phyloP scores from a whole-genome alignment of 1,140 invertebrate species.

The Drosophila baimaii region DNA sequence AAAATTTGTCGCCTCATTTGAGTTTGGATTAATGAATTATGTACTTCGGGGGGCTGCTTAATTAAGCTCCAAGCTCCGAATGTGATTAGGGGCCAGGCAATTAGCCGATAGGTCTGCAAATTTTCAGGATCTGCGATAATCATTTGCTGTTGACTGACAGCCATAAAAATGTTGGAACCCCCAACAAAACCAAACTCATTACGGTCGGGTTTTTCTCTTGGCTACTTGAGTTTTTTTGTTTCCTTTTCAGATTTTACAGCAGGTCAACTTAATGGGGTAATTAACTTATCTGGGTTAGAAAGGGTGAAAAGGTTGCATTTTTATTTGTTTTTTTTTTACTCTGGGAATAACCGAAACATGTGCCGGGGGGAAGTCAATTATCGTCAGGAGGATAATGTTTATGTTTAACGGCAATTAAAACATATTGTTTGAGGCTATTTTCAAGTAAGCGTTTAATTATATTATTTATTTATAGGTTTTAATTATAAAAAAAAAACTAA shows the following conservation, averaged over 20 bases:
- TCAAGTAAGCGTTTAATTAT: not conserved
- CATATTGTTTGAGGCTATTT: not conserved
- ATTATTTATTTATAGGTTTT: not conserved
- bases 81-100: constrained; percentile 73
- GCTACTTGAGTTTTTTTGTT: not conserved
- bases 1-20: constrained; percentile 80
- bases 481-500: not conserved
- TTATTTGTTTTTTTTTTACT: constrained; percentile 22
- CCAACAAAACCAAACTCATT: constrained; percentile 30
- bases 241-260: constrained; percentile 22
- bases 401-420: not conserved
- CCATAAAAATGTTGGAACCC: constrained; percentile 35
- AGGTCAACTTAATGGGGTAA: constrained; percentile 52
- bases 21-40: constrained; percentile 77
- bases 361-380: constrained; percentile 12
- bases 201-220: not conserved
- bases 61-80: constrained; percentile 68
- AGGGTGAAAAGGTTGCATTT: constrained; percentile 19
- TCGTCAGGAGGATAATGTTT: not conserved
- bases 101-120: constrained; percentile 62
- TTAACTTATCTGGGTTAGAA: constrained; percentile 44
- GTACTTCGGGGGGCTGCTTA: constrained; percentile 47
- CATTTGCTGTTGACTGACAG: constrained; percentile 46
- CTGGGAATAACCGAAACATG: constrained; percentile 1
- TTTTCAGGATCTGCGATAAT: constrained; percentile 43